Evolutionary conservation across 2,888 invertebrate genomes (phyloP).

Genomic region (Mechanitis messenoides): DNA sequence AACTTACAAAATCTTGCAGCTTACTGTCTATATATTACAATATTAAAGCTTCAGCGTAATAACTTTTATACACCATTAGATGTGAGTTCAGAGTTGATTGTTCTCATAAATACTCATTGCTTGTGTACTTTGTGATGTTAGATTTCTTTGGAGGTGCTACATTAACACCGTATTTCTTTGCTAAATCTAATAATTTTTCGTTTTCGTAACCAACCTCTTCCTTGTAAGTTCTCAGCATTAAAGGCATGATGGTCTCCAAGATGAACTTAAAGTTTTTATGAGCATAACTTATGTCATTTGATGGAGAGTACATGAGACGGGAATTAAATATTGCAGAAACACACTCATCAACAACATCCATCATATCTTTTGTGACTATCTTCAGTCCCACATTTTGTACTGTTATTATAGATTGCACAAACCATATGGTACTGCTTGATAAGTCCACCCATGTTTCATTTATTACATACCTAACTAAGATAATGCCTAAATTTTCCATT

Average conservation of each 20-base stretch:
- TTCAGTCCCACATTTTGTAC: conserved; percentile 86
- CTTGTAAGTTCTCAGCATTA: conserved; percentile 78
- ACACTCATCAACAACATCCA: conserved; percentile 83
- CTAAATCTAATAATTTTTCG: conserved; percentile 67
- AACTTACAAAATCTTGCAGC: conserved; percentile 73
- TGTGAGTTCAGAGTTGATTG: conserved; percentile 40
- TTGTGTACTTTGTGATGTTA: conserved; percentile 81
- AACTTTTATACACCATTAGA: conserved; percentile 54
- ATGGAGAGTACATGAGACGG: conserved; percentile 78
- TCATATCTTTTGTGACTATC: conserved; percentile 84
- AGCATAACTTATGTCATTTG: conserved; percentile 63
- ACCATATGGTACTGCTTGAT: conserved; percentile 87
- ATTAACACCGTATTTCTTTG: conserved; percentile 73
- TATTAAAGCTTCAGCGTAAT: conserved; percentile 75
- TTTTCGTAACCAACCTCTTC: conserved; percentile 78
- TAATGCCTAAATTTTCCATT: conserved; percentile 82
- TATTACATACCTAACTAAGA: conserved; percentile 80
- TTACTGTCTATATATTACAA: conserved; percentile 72
- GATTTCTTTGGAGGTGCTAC: conserved; percentile 76
- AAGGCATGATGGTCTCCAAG: conserved; percentile 79
- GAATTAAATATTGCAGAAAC: conserved; percentile 84
- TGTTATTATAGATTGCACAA: conserved; percentile 84
- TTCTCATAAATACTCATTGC: conserved; percentile 79
- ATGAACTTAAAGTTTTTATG: conserved; percentile 84
- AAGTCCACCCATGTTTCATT: conserved; percentile 82